These are phyloP conservation scores for Poeciliopsis paucimaculata DNA, from an alignment of 2,797 vertebrate genomes.

Conservation along the genomic window DNA sequence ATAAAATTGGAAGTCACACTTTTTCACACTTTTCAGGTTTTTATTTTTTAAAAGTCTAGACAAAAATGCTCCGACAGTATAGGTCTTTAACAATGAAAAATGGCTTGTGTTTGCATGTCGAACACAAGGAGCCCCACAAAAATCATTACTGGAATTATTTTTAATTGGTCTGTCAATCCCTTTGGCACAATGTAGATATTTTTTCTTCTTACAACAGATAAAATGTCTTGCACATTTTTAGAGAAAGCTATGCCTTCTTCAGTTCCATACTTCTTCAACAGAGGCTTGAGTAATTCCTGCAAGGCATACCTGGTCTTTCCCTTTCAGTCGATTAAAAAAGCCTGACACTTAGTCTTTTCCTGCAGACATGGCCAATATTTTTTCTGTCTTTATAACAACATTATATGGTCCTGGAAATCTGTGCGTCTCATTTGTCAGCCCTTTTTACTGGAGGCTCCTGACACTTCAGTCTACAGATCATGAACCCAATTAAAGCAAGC, in stretches of 20 bases:
- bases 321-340: conserved; percentile 52
- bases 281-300: conserved; percentile 45
- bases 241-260: background rate
- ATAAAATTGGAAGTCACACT: background rate
- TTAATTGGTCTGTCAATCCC: background rate
- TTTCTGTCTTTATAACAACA: conserved; percentile 74
- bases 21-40: background rate
- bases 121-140: background rate
- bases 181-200: background rate
- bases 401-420: conserved; percentile 65
- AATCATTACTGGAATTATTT: conserved; percentile 1
- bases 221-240: background rate
- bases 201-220: background rate
- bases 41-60: background rate
- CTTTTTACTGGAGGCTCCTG: conserved; percentile 73
- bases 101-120: background rate
- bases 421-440: conserved; percentile 71
- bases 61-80: background rate
- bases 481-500: conserved; percentile 82
- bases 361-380: conserved; percentile 63
- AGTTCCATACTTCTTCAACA: conserved; percentile 9
- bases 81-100: background rate
- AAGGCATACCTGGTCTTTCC: conserved; percentile 35
- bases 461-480: conserved; percentile 77
- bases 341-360: conserved; percentile 60